A percentile compares a stretch with the other conserved stretches of the same genome.
These are phyloP conservation scores for Tetragnatha versicolor DNA, from an alignment of 1,140 invertebrate genomes.

Conservation along the genomic window DNA sequence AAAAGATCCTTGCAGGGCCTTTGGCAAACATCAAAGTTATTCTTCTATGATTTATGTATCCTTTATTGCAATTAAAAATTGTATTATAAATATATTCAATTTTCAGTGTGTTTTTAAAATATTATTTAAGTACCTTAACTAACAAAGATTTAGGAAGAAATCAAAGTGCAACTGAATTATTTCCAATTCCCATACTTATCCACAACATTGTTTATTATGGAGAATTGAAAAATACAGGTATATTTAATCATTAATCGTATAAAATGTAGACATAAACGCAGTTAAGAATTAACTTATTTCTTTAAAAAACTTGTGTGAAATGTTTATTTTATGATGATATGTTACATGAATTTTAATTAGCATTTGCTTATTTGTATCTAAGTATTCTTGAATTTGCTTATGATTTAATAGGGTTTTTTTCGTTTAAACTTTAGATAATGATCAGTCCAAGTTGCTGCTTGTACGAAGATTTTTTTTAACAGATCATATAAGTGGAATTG, in stretches of 20 bases:
- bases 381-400: not conserved
- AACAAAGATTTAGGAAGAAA: constrained; percentile 11
- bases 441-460: constrained; percentile 70
- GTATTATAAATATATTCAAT: not conserved
- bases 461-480: constrained; percentile 75
- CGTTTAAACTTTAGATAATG: constrained; percentile 58
- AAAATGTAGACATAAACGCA: not conserved
- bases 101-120: not conserved
- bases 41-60: constrained; percentile 53
- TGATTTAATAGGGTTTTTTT: not conserved
- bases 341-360: not conserved
- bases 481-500: constrained; percentile 67
- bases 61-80: not conserved
- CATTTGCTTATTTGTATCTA: not conserved
- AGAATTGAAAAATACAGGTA: constrained; percentile 60
- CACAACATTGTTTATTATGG: constrained; percentile 62
- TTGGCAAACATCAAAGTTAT: constrained; percentile 27
- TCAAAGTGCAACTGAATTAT: constrained; percentile 61
- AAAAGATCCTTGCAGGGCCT: constrained; percentile 14
- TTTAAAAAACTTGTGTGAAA: not conserved
- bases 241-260: not conserved
- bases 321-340: not conserved
- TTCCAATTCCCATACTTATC: constrained; percentile 70
- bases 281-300: not conserved
- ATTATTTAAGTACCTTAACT: not conserved